These are phyloP conservation scores for Beris morrisii DNA, from an alignment of 2,888 invertebrate genomes.

Conservation along the genomic window DNA sequence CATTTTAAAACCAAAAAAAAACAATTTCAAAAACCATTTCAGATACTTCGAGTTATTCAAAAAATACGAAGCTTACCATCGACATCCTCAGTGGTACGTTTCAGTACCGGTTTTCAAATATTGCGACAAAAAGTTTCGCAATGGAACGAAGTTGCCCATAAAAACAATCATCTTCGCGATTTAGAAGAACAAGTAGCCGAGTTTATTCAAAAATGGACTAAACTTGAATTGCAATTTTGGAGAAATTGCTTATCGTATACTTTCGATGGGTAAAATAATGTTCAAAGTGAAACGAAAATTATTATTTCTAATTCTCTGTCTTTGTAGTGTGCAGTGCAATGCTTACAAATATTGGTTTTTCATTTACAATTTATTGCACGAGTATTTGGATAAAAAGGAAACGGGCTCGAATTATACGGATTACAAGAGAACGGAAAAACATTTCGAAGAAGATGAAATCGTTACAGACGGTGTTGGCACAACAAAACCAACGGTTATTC, in stretches of 20 bases:
- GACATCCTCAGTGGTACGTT: constrained; percentile 81
- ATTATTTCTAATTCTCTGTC: constrained; percentile 41
- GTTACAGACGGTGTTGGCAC: constrained; percentile 42
- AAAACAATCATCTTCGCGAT: constrained; percentile 76
- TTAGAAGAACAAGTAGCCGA: constrained; percentile 74
- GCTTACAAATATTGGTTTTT: constrained; percentile 91
- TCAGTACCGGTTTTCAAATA: constrained; percentile 87
- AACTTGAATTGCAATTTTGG: constrained; percentile 87
- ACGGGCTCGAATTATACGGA: constrained; percentile 45
- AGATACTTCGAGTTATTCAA: constrained; percentile 61
- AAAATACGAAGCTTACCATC: constrained; percentile 74
- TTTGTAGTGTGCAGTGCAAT: constrained; percentile 63
- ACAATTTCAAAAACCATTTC: constrained; percentile 43
- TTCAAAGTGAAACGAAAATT: background rate
- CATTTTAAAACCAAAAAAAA: background rate
- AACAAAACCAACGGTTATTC: constrained; percentile 43
- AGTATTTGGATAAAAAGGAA: constrained; percentile 58
- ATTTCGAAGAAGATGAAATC: constrained; percentile 46
- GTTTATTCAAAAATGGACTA: constrained; percentile 88
- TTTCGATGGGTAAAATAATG: constrained; percentile 59
- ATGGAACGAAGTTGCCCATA: constrained; percentile 91
- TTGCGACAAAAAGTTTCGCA: constrained; percentile 81
- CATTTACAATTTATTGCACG: constrained; percentile 71
- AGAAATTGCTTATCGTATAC: constrained; percentile 76
- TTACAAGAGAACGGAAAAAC: constrained; percentile 46